Evolutionary conservation across 2,797 vertebrate species (phyloP), one percentile per base, ranked within the genome.

Genomic region (Premnoplex brunnescens): DNA sequence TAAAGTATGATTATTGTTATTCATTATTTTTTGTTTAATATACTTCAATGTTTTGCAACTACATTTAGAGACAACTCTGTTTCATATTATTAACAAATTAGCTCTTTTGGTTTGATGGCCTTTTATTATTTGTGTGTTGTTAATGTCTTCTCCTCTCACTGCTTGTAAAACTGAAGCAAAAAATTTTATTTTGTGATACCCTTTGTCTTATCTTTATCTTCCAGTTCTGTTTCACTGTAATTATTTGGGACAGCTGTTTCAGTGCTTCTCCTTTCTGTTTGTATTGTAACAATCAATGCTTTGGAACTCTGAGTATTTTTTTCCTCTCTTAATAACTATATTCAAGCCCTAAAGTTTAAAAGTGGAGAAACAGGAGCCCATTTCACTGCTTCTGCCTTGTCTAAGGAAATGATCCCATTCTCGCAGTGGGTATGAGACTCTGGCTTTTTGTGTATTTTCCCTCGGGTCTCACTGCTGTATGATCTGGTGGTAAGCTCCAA

Each of bases 311-410:
- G 30, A 67, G 14, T n/a, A 11, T 30, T 60, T 14, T 22, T 9
- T 2, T 1, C 11, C 8, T 0, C 4, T 3, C 4, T 27, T 32
- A 56, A 37, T 56, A 71, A 78, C 63, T 14, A 8, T 43, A 12
- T 39, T 59, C 44, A 73, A 58, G 24, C 11, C 12, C 22, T 76
- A 22, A 74, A 58, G 18, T 39, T 63, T 49, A 58, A 32, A 83
- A 71, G 12, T 23, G 6, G 34, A 67, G 79, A 64, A 39, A 36
- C 1, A 58, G 43, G 10, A 44, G 12, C 5, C 28, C 54, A 32
- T 15, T 80, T 74, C 27, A 41, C 36, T 67, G 48, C 32, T 84
- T 59, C 44, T 83, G 23, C 56, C 34, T 86, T 67, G 23, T 48
- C 12, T 51, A 44, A 30, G 34, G 62, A 72, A 84, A 72, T 30